Base-by-base conservation (phyloP, 2,888 invertebrate genomes). In the Seira ritae region DNA sequence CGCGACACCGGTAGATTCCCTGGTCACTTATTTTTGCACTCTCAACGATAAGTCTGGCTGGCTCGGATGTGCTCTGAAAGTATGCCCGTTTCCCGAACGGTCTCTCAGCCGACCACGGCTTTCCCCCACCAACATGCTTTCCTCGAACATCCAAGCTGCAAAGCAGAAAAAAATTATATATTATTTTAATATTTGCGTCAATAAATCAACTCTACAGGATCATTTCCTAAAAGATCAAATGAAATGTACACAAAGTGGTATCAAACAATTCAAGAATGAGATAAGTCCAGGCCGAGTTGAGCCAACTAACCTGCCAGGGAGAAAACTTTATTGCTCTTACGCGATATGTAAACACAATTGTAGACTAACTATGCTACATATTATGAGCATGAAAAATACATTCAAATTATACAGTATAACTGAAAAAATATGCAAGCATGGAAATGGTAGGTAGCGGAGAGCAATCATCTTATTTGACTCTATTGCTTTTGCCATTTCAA, bases 1-100 rank as follows among this genome's bases (percentile, higher is more conserved):
- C 95, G 80, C 95, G 92, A 91, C 95, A 95, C 85, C 95, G 80
- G 65, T 77, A 86, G 0, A 94, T 92, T 67, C 94, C 94, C 90
- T 94, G 94, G 90, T 95, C 95, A 65, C 91, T 90, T 79, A 93
- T 90, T 87, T 92, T 91, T 73, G 93, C 92, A 89, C 92, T 92
- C 89, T 93, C 92, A 89, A 93, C 92, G 90, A 91, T 90, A 86
- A 94, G 91, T 86, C 92, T 92, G n/a, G 93, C 93, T n/a, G 93
- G 93, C 84, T 91, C 91, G 70, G 93, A 91, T 22, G 92, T 91
- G 0, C 92, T 91, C 86, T 92, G 91, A 90, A 94, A 94, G 90
- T 91, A 92, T 62, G 93, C 93, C 85, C 93, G 90, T 42, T 91
- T 91, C 60, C 93, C 93, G 88, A 93, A 92, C 65, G 92, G 93